Base-by-base conservation (phyloP, 2,113 vertebrate genomes). In the Perccottus glenii region DNA sequence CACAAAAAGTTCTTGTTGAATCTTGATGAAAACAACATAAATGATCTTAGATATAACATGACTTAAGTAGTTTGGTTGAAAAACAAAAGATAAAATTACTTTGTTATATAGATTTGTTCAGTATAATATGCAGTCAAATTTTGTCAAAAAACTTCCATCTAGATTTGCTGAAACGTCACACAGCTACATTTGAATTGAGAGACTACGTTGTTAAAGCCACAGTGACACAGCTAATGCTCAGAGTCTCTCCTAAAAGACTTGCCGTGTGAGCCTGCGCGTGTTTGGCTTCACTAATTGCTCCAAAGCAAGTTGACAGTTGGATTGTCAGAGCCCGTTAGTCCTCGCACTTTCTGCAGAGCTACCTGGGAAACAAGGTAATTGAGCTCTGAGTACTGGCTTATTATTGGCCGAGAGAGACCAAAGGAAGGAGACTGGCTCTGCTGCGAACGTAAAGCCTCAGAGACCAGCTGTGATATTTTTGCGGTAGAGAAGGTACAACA, bases 301-400 rank as follows among this genome's bases (percentile, higher is more conserved):
- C 60, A 5, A 64, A 64, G 75, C 75, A 73, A 75, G 71, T 53
- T 85, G 88, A 89, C 88, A 85, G 81, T 55, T 4, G 63, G 85
- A 85, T 67, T 81, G 85, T 86, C 83, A 77, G 77, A 69, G 70
- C 73, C 78, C 49, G 76, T 86, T 85, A 86, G 85, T 32, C 12
- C 61, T 6, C 1, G 52, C 46, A 40, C 72, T 60, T 59, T 63
- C 35, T 11, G 60, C 65, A 5, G 27, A 44, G 73, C 79, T 83
- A 85, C 84, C 87, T 82, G 77, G 71, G 78, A 83, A 85, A 90
- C 51, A 60, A 69, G 73, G 73, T 89, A 87, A 90, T 87, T 89
- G 87, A 89, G 86, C 85, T 80, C 9, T 0, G 65, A 71, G 71
- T 83, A 82, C 74, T 70, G 46, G 61, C 67, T 80, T 75, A 80